These are phyloP conservation scores for Cossypha niveicapilla DNA, from an alignment of 2,797 vertebrate species.

Conservation along the genomic window DNA sequence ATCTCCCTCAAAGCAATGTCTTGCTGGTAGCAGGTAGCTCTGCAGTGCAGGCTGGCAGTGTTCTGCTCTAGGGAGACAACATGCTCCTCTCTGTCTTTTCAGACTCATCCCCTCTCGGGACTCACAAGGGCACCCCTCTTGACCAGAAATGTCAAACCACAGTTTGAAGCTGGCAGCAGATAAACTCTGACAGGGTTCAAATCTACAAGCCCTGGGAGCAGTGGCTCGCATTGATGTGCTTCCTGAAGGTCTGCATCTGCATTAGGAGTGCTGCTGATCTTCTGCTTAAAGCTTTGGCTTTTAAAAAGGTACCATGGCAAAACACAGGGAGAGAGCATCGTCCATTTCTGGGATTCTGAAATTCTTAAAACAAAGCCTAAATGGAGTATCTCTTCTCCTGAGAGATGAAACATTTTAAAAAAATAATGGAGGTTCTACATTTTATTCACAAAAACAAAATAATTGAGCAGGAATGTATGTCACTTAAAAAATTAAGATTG, in stretches of 20 bases:
- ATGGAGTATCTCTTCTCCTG: background rate
- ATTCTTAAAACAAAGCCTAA: background rate
- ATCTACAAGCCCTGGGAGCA: conserved; percentile 11
- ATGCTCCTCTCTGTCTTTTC: conserved; percentile 29
- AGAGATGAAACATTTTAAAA: background rate
- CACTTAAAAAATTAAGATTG: background rate
- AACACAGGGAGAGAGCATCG: background rate
- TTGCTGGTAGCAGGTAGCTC: conserved; percentile 54
- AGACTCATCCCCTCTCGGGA: conserved; percentile 4
- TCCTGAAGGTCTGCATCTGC: conserved; percentile 25
- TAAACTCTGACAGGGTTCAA: conserved; percentile 25
- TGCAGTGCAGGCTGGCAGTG: background rate
- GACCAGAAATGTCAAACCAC: conserved; percentile 54
- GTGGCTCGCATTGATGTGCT: background rate
- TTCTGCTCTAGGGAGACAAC: conserved; percentile 35
- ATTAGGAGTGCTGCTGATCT: conserved; percentile 5
- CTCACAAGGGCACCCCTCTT: conserved; percentile 35
- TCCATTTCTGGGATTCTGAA: background rate
- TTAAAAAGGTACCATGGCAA: background rate
- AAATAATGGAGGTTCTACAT: background rate
- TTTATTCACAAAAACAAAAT: background rate
- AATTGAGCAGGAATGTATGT: background rate
- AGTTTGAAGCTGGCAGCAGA: conserved; percentile 40
- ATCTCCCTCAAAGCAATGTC: conserved; percentile 54
- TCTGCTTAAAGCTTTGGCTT: background rate